A percentile compares a stretch with the other conserved stretches of the same genome.
Conservation (phyloP, 53 echinoderm and acorn worm genomes). For the Echinarachnius parma region DNA sequence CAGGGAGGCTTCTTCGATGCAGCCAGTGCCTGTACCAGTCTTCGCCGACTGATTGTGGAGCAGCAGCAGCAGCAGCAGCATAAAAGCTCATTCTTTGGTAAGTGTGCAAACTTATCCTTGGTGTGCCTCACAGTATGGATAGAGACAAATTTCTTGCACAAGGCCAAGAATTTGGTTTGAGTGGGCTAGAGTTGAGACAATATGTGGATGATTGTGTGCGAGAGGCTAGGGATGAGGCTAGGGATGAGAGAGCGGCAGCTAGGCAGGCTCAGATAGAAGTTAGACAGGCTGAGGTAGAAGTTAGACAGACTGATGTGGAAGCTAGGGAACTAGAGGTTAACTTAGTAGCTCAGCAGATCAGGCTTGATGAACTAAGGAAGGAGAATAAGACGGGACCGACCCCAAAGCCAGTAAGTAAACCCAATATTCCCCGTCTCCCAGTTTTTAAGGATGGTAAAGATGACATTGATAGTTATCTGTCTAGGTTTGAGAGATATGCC, state of each 20-base stretch:
- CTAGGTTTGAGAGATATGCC: slow-evolving; percentile 61
- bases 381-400: neutral
- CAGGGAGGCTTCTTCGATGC: too few relatives aligned
- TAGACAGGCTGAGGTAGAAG: slow-evolving; percentile 1
- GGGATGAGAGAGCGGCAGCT: slow-evolving; percentile 4
- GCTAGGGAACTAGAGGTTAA: too few relatives aligned
- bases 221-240: too few relatives aligned
- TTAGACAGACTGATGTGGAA: too few relatives aligned
- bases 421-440: slow-evolving; percentile 54
- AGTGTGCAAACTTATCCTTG: neutral
- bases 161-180: slow-evolving; percentile 21
- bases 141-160: slow-evolving; percentile 28
- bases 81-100: too few relatives aligned
- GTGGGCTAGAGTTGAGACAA: neutral
- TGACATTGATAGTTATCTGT: slow-evolving; percentile 61
- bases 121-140: slow-evolving; percentile 19
- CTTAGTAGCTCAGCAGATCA: slow-evolving; percentile 7
- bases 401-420: neutral
- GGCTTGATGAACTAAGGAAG: neutral
- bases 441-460: slow-evolving; percentile 59
- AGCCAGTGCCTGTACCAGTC: too few relatives aligned
- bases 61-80: too few relatives aligned
- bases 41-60: too few relatives aligned
- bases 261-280: too few relatives aligned
- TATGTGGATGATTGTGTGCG: slow-evolving; percentile 32